Conservation (phyloP, 2,797 vertebrate species). For the Vespertilio murinus region DNA sequence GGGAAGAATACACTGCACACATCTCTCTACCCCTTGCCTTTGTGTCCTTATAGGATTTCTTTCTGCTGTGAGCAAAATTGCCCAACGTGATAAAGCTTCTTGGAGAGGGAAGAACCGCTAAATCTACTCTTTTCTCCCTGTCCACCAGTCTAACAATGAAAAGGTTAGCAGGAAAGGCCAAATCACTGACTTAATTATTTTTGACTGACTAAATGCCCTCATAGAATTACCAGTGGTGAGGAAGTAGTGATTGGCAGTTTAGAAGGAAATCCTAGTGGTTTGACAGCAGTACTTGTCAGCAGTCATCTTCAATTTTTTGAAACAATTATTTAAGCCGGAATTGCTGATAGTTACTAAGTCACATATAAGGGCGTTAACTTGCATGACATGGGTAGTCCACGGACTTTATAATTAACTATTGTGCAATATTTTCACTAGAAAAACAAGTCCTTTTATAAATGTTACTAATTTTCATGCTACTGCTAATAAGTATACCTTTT, state of each 20-base stretch:
- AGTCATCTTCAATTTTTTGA: slow-evolving; percentile 31
- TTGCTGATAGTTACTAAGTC: background rate
- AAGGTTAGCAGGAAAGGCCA: background rate
- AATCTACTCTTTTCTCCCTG: background rate
- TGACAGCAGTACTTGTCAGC: background rate
- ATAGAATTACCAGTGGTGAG: background rate
- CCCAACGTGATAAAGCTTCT: background rate
- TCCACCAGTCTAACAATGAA: background rate
- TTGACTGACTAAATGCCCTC: background rate
- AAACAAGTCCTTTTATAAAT: slow-evolving; percentile 62
- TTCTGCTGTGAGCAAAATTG: background rate
- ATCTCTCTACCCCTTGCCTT: background rate
- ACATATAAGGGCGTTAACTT: background rate
- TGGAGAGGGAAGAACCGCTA: background rate
- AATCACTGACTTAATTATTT: slow-evolving; percentile 31
- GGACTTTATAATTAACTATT: slow-evolving; percentile 39
- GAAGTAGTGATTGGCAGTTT: background rate
- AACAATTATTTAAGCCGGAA: slow-evolving; percentile 37
- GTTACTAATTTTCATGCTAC: slow-evolving; percentile 28
- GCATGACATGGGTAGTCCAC: slow-evolving; percentile 44
- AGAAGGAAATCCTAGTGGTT: background rate
- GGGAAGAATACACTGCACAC: background rate
- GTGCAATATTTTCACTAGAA: slow-evolving; percentile 7
- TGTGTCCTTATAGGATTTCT: background rate
- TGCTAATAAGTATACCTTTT: slow-evolving; percentile 32